Base-by-base conservation (phyloP, 37 sponge, comb jelly and placozoan genomes). In the Diacarnus erythraeanus region DNA sequence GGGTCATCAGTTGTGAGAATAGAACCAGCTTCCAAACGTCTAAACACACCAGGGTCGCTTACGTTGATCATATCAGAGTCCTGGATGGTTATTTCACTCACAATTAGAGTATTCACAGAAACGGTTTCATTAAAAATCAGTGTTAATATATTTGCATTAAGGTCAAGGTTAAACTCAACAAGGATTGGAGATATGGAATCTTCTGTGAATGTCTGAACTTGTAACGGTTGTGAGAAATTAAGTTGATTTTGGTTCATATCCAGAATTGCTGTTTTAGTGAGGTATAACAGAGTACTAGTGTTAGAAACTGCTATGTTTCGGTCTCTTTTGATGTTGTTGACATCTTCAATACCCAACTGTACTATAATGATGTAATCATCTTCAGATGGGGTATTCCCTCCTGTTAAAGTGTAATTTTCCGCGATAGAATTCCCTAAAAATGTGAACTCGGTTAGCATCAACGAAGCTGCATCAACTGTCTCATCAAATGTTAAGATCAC, bases 201-300 rank as follows among this genome's bases (percentile, higher is more conserved):
- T 63, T 47, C 56, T 18, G 67, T 37, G 79, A 74, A 89, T 39
- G 23, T 66, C 12, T 6, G 9, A 3, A 89, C 96, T 58, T 79
- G 70, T 27, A 80, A 57, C 15, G 87, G 81, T 22, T 43, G 79
- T 41, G 83, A 39, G 64, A 96, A 92, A 40, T 80, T 80, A 2
- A 96, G 85, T 60, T 8, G 54, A 77, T 96, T 96, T 18, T 40
- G 85, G 54, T 96, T 92, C 96, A 96, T 91, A 36, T 96, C 96
- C 39, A 29, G 31, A 41, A 96, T 84, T 56, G 96, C 78, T 18
- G 23, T 25, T 23, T 60, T 23, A 1, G 91, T 81, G 5, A 89
- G 88, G 2, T 40, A 12, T 31, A 96, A 35, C 36, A 87, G 36
- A 12, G 88, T 92, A 44, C 84, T 81, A 4, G 68, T 23, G 27